Conservation (phyloP, 1,140 invertebrate genomes). For the Maniola jurtina region DNA sequence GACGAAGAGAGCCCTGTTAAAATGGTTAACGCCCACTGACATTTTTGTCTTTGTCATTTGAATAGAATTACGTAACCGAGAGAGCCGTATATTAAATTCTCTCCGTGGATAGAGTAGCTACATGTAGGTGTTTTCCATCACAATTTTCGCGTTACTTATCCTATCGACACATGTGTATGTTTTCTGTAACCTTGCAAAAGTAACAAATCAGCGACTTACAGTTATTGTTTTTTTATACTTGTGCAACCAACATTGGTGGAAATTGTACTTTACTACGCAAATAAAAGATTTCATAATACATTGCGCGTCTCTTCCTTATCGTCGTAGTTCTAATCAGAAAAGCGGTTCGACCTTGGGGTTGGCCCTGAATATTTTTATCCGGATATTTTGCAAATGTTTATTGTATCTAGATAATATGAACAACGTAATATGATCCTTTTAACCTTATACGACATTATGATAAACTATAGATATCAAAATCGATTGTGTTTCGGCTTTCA, state of each 20-base stretch:
- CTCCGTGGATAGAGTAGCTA: too few relatives aligned
- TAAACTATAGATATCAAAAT: conserved; percentile 15
- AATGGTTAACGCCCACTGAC: too few relatives aligned
- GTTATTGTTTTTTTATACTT: conserved; percentile 64
- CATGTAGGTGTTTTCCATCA: neutral
- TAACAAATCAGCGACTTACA: conserved; percentile 64
- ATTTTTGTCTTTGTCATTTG: too few relatives aligned
- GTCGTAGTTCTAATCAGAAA: conserved; percentile 69
- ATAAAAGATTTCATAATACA: conserved; percentile 45
- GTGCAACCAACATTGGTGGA: conserved; percentile 37
- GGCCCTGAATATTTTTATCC: conserved; percentile 76
- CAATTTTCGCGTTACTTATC: neutral
- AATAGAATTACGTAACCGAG: too few relatives aligned
- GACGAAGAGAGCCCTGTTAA: too few relatives aligned
- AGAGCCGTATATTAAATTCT: too few relatives aligned
- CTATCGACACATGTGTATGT: conserved; percentile 27
- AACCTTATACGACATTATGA: conserved; percentile 20
- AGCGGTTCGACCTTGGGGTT: conserved; percentile 68
- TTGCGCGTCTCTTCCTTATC: conserved; percentile 56
- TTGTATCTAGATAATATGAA: conserved; percentile 25
- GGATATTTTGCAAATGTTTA: conserved; percentile 65
- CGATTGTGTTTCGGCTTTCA: neutral
- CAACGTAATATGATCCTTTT: conserved; percentile 27
- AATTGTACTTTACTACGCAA: conserved; percentile 38
- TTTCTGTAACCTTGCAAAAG: conserved; percentile 58